A percentile compares a stretch with the other conserved stretches of the same genome.
Conservation (phyloP, 2,113 vertebrate species). For the Dipodomys ordii region DNA sequence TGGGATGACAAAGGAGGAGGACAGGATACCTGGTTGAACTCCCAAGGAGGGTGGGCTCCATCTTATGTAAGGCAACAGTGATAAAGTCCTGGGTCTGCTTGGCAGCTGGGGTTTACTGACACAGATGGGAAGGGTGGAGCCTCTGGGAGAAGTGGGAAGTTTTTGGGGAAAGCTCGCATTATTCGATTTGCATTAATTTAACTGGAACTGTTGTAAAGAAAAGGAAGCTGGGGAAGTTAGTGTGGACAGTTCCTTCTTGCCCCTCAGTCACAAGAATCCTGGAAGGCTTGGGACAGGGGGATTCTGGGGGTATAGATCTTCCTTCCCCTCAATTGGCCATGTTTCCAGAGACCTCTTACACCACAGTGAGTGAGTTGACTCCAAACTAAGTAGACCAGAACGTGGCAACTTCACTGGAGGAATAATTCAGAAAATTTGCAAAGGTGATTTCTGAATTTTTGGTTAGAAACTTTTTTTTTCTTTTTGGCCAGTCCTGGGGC, state of each 20-base stretch:
- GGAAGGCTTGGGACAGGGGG: too few relatives aligned
- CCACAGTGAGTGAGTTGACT: not conserved
- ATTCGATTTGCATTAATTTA: not conserved
- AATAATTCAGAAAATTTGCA: conserved; percentile 2
- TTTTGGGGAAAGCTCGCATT: not conserved
- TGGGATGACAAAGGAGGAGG: not conserved
- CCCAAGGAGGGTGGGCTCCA: not conserved
- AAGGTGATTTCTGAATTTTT: conserved; percentile 1
- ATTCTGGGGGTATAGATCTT: not conserved
- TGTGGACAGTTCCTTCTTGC: not conserved
- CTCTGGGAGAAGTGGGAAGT: not conserved
- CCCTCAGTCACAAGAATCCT: not conserved
- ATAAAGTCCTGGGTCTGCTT: not conserved
- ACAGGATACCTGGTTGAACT: not conserved
- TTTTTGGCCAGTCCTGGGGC: too few relatives aligned
- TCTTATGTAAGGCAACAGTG: not conserved
- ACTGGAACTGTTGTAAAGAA: not conserved
- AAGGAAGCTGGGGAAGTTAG: not conserved
- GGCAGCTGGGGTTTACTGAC: not conserved
- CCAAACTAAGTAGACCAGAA: not conserved
- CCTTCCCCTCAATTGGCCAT: not conserved
- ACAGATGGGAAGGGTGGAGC: not conserved
- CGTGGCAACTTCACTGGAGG: not conserved
- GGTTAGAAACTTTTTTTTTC: not conserved
- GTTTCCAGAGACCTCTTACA: not conserved